These are phyloP conservation scores for Clarias macrocephalus DNA, from an alignment of 2,113 vertebrate genomes.

Conservation along the genomic window DNA sequence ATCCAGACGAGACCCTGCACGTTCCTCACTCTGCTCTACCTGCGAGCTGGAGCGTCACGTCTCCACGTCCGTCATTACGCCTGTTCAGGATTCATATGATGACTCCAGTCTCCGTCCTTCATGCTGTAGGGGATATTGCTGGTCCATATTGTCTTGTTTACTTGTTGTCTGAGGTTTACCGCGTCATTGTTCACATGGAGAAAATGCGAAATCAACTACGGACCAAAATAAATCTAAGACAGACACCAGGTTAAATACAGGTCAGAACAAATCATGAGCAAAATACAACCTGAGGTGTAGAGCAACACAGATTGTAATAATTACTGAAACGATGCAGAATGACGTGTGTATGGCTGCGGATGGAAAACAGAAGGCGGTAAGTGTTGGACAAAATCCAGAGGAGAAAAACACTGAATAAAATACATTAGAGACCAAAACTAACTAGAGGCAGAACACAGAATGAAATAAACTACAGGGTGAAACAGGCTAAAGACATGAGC, in stretches of 20 bases:
- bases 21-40: neutral
- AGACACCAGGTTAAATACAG: neutral
- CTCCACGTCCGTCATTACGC: neutral
- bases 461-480: neutral
- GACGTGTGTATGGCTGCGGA: neutral
- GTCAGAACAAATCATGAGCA: neutral
- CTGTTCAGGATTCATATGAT: neutral
- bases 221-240: neutral
- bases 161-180: neutral
- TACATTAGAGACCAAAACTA: neutral
- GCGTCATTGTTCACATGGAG: neutral
- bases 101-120: neutral
- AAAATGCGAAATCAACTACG: neutral
- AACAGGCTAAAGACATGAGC: neutral
- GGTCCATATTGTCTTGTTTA: neutral
- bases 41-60: neutral
- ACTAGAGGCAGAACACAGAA: neutral
- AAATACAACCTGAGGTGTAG: neutral
- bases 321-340: neutral
- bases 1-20: neutral
- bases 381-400: neutral
- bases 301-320: neutral
- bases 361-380: neutral
- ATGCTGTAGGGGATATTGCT: neutral
- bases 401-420: neutral